Percentiles rank a stretch among this genome's conserved stretches.
phyloP scores from a whole-genome alignment of 2,888 invertebrate species.

The Caenorhabditis plicata region DNA sequence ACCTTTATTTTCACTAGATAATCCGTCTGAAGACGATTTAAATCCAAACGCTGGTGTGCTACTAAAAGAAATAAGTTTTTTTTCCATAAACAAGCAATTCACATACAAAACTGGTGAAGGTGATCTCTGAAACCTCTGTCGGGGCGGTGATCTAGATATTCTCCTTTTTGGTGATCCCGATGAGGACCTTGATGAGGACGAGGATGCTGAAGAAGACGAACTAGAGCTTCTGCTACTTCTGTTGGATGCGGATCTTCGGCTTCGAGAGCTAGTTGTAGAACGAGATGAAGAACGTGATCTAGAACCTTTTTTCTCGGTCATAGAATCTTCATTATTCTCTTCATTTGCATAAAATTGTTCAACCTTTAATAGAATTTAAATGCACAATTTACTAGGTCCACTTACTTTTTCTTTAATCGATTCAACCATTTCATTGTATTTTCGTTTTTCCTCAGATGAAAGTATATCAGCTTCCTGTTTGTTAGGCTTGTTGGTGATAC shows the following conservation, averaged over 20 bases:
- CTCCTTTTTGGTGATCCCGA: slow-evolving; percentile 6
- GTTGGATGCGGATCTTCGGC: background rate
- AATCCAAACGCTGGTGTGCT: slow-evolving; percentile 8
- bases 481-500: slow-evolving; percentile 35
- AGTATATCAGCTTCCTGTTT: slow-evolving; percentile 17
- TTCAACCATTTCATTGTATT: background rate
- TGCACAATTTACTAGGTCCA: background rate
- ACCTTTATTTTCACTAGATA: slow-evolving; percentile 87
- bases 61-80: background rate
- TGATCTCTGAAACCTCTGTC: slow-evolving; percentile 2
- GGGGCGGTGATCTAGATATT: slow-evolving; percentile 4
- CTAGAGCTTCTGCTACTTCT: slow-evolving; percentile 1
- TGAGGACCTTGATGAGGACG: slow-evolving; percentile 3
- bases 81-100: background rate
- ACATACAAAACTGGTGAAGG: slow-evolving; percentile 4
- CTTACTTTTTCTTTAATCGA: slow-evolving; percentile 2
- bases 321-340: slow-evolving; percentile 1
- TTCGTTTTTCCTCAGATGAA: slow-evolving; percentile 16
- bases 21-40: too few relatives aligned
- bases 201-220: slow-evolving; percentile 3
- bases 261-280: background rate
- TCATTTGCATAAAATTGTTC: background rate
- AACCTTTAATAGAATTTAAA: background rate
- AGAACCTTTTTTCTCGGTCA: background rate
- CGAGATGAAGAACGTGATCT: background rate